These are phyloP conservation scores for Cryptophagus acutangulus DNA, from an alignment of 2,888 invertebrate genomes.

Conservation along the genomic window DNA sequence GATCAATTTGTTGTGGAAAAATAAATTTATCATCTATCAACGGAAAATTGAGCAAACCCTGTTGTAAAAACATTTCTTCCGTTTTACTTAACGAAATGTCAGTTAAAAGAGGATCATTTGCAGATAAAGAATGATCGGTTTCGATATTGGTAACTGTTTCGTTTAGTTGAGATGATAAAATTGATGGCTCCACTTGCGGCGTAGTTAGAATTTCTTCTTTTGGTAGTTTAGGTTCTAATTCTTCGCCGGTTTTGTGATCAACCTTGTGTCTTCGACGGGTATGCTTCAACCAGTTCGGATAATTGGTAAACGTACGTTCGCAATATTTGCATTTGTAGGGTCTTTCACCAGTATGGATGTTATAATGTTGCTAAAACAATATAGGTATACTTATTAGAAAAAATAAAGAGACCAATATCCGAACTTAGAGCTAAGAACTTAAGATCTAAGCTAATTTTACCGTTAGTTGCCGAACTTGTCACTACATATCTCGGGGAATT, in stretches of 20 bases:
- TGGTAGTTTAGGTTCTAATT: constrained; percentile 30
- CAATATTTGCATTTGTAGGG: constrained; percentile 56
- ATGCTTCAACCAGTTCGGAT: constrained; percentile 58
- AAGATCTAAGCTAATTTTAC: too few relatives aligned
- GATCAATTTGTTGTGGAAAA: constrained; percentile 36
- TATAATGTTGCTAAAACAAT: constrained; percentile 51
- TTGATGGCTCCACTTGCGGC: background rate
- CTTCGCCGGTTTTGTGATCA: constrained; percentile 42
- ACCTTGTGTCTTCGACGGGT: constrained; percentile 53
- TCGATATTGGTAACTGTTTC: constrained; percentile 8
- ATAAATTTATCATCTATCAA: constrained; percentile 36
- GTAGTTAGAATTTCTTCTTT: constrained; percentile 20
- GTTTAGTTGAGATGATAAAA: background rate
- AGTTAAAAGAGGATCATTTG: constrained; percentile 27
- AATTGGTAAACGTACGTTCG: constrained; percentile 53
- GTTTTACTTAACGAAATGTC: constrained; percentile 38
- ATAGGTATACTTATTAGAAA: too few relatives aligned
- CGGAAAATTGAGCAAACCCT: constrained; percentile 39
- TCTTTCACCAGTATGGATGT: constrained; percentile 54
- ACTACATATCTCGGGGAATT: too few relatives aligned
- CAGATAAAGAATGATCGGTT: constrained; percentile 17
- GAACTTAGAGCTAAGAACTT: too few relatives aligned
- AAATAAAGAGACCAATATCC: too few relatives aligned
- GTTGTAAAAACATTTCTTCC: constrained; percentile 40
- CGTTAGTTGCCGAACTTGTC: too few relatives aligned